phyloP scores from a whole-genome alignment of 2,888 invertebrate species.

The Oxycera nigricornis region DNA sequence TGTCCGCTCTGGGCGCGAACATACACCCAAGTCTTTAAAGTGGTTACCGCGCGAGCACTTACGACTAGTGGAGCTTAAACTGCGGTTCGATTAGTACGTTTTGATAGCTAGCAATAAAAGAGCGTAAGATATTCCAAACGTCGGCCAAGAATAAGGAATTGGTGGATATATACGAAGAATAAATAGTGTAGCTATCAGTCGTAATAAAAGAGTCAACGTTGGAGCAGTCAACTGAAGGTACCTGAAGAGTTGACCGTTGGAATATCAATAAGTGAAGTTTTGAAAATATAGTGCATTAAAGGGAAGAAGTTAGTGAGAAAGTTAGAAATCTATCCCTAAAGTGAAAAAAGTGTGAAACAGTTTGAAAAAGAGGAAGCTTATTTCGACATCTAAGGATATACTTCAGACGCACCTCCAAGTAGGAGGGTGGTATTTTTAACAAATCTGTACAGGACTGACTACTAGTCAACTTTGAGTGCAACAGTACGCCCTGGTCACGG shows the following conservation, averaged over 20 bases:
- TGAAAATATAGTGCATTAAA: no score
- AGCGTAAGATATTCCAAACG: background rate
- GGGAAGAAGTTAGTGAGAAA: no score
- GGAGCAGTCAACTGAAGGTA: background rate
- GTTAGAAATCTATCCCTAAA: no score
- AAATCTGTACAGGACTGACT: no score
- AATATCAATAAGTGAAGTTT: no score
- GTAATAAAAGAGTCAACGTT: background rate
- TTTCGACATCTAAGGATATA: no score
- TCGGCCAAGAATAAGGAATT: background rate
- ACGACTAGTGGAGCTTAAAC: constrained; percentile 16
- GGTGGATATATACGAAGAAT: background rate
- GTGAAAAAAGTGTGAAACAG: no score
- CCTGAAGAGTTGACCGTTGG: no score
- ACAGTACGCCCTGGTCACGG: background rate
- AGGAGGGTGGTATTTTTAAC: no score
- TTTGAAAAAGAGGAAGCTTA: no score
- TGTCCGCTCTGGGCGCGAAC: background rate
- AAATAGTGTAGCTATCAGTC: background rate
- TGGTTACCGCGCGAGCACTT: background rate
- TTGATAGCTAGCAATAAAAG: background rate
- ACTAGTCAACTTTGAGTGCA: no score
- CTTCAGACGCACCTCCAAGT: no score
- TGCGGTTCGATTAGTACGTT: constrained; percentile 15
- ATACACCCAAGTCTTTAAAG: constrained; percentile 2